Conservation (phyloP, 1,140 invertebrate species). For the Drosophila prosaltans region DNA sequence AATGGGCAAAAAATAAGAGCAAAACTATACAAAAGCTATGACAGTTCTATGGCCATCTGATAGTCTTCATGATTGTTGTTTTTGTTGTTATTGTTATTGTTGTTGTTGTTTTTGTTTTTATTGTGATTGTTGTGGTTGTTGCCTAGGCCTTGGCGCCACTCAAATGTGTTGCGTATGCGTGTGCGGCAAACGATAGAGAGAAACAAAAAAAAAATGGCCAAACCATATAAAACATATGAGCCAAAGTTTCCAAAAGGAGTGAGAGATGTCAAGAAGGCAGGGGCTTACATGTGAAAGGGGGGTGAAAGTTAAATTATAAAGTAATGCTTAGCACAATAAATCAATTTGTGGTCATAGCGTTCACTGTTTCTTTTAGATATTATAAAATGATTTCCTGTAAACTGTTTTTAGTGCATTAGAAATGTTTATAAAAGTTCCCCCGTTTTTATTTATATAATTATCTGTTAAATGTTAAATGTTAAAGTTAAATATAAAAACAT, state of each 20-base stretch:
- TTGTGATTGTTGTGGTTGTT: slow-evolving; percentile 41
- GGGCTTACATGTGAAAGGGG: neutral
- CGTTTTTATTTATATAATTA: too few species aligned
- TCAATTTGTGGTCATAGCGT: neutral
- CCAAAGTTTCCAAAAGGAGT: slow-evolving; percentile 48
- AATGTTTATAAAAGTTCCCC: too few species aligned
- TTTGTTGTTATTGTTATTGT: slow-evolving; percentile 60
- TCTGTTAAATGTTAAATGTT: too few species aligned
- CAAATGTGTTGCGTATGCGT: slow-evolving; percentile 73
- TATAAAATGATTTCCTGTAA: too few species aligned
- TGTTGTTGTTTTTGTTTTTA: slow-evolving; percentile 50
- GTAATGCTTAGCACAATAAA: too few species aligned
- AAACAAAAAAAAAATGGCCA: slow-evolving; percentile 29
- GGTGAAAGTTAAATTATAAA: too few species aligned
- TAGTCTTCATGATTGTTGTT: slow-evolving; percentile 48
- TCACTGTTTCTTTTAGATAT: too few species aligned
- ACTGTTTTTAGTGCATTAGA: too few species aligned
- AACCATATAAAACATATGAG: slow-evolving; percentile 69
- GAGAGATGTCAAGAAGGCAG: slow-evolving; percentile 4
- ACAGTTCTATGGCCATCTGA: slow-evolving; percentile 55
- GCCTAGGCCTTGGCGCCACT: slow-evolving; percentile 65
- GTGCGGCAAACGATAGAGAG: slow-evolving; percentile 20
- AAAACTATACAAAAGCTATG: slow-evolving; percentile 4
- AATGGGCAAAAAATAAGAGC: slow-evolving; percentile 49
- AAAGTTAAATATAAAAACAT: too few species aligned